Conservation (phyloP, 2,113 vertebrate genomes). For the Anguilla japonica region DNA sequence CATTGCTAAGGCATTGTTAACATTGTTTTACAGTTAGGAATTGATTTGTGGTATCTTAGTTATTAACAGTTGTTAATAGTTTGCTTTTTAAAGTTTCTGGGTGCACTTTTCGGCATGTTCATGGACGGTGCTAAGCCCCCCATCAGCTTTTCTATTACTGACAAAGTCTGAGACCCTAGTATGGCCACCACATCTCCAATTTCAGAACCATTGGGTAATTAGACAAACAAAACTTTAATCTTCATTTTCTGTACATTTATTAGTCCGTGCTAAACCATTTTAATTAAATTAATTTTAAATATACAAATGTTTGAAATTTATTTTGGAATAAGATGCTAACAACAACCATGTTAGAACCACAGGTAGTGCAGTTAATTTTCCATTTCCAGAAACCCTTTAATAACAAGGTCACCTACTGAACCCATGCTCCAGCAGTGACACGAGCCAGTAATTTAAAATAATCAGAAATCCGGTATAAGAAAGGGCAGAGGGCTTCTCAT, state of each 20-base stretch:
- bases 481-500: background rate
- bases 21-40: too few species aligned
- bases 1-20: too few species aligned
- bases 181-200: background rate
- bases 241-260: too few species aligned
- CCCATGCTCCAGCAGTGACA: background rate
- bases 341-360: background rate
- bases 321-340: too few species aligned
- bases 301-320: too few species aligned
- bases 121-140: slow-evolving; percentile 51
- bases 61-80: slow-evolving; percentile 71
- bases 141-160: slow-evolving; percentile 22
- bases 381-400: background rate
- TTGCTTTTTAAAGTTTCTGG: slow-evolving; percentile 62
- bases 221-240: too few species aligned
- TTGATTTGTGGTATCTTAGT: slow-evolving; percentile 47
- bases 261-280: too few species aligned
- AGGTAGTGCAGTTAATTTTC: background rate
- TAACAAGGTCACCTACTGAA: background rate
- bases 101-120: slow-evolving; percentile 59
- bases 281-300: too few species aligned
- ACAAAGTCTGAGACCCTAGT: background rate
- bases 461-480: background rate
- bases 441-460: background rate
- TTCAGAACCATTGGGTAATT: background rate